A percentile compares a stretch with the other conserved stretches of the same genome.
Conservation (phyloP, 2,797 vertebrate genomes). For the Sebastes diaconus region DNA sequence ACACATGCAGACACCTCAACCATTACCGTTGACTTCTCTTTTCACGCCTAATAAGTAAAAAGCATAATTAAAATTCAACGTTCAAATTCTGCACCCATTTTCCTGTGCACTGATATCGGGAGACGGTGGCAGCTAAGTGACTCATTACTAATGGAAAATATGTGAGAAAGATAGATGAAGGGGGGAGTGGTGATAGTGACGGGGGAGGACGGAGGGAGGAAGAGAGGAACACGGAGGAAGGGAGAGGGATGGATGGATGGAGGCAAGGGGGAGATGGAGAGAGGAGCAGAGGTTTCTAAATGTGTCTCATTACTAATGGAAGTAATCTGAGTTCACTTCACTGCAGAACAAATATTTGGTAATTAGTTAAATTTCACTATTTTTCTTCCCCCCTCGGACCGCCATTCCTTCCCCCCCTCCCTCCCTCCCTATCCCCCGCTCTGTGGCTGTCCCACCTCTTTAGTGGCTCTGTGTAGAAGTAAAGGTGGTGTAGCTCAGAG, state of each 20-base stretch:
- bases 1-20: background rate
- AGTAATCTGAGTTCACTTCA: constrained; percentile 38
- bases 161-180: constrained; percentile 38
- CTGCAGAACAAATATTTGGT: constrained; percentile 64
- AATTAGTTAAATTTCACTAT: constrained; percentile 50
- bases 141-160: constrained; percentile 62
- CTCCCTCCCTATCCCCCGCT: background rate
- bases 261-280: background rate
- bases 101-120: constrained; percentile 24
- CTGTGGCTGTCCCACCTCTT: background rate
- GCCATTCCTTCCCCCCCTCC: background rate
- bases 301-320: constrained; percentile 47
- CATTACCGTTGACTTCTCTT: background rate
- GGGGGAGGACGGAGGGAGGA: background rate
- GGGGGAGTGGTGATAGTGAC: background rate
- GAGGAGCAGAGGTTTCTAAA: constrained; percentile 17
- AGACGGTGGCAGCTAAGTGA: constrained; percentile 31
- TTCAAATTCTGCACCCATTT: constrained; percentile 24
- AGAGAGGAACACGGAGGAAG: background rate
- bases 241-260: background rate
- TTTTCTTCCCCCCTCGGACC: constrained; percentile 7
- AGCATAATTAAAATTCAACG: constrained; percentile 38
- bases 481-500: background rate
- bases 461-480: background rate
- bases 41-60: constrained; percentile 35